Base-by-base conservation (phyloP, 2,113 vertebrate species). In the Marmota monax region DNA sequence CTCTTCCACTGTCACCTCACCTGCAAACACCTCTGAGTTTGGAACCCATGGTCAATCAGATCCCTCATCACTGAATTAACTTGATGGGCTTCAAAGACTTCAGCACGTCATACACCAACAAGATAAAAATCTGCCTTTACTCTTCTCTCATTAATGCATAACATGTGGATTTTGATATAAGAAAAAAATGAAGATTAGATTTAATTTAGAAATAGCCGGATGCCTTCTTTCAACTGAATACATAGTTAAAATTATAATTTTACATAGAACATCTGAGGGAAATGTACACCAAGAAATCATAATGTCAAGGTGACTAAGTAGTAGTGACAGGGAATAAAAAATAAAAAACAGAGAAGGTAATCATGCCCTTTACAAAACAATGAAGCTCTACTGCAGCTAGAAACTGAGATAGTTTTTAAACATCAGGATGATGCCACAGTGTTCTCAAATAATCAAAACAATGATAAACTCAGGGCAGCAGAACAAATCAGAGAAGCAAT, bases 141-240 rank as follows among this genome's bases (percentile, higher is more conserved):
- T 87, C 94, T 39, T 29, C 45, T 85, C 70, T 79, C 37, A 94
- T 88, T 70, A 82, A 86, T 67, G 18, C 48, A 87, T 10, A 39
- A 70, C 7, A 56, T 48, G 74, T n/a, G 39, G 29, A 95, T 74
- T 92, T 85, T 84, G 53, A 85, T 56, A 82, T 16, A 69, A 87
- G 48, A 61, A 89, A 82, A 80, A 45, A 77, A 78, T 22, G 12
- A 88, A 23, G 34, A 84, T 92, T 67, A 70, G 45, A 70, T 76
- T 94, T 85, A 92, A 86, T 88, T 93, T 90, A 67, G 39, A 84
- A 85, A 88, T 84, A 82, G 45, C 29, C 85, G 42, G 42, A 89
- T 72, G 67, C 25, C 73, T 65, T 72, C n/a, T 48, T 73, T 88
- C 77, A 95, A 96, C 76, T 80, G 39, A 90, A 92, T 73, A 67